A percentile compares a stretch with the other conserved stretches of the same genome.
Conservation (phyloP, 2,888 invertebrate genomes). For the Apotomis turbidana region DNA sequence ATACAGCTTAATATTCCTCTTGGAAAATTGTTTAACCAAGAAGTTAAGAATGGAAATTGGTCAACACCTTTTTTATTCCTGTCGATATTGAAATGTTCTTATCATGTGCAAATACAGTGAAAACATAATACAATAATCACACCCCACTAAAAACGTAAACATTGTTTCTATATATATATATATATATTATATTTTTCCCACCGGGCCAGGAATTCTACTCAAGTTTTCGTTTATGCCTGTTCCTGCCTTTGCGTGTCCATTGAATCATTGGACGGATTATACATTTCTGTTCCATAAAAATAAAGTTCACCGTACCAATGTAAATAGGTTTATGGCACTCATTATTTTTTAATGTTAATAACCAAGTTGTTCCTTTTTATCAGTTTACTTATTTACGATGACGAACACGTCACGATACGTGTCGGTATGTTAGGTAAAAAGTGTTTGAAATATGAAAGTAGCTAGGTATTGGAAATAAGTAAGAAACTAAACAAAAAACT, state of each 20-base stretch:
- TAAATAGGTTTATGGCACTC: constrained; percentile 71
- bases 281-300: constrained; percentile 69
- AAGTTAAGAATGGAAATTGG: background rate
- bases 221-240: constrained; percentile 20
- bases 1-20: constrained; percentile 21
- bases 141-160: too few species aligned
- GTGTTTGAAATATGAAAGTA: background rate
- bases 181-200: background rate
- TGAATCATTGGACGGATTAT: constrained; percentile 66
- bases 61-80: too few species aligned
- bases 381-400: constrained; percentile 42
- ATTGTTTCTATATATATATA: too few species aligned
- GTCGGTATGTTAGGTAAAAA: background rate
- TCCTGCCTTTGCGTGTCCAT: constrained; percentile 69
- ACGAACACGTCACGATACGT: background rate
- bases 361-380: constrained; percentile 60
- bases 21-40: background rate
- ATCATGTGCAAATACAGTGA: too few species aligned
- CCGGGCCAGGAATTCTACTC: background rate
- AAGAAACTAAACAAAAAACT: too few species aligned
- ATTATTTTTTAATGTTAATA: constrained; percentile 67
- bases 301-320: constrained; percentile 65
- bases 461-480: background rate
- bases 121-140: too few species aligned
- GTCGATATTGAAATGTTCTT: too few species aligned